Conservation (phyloP, 2,797 vertebrate genomes). For the Coregonus sp. region DNA sequence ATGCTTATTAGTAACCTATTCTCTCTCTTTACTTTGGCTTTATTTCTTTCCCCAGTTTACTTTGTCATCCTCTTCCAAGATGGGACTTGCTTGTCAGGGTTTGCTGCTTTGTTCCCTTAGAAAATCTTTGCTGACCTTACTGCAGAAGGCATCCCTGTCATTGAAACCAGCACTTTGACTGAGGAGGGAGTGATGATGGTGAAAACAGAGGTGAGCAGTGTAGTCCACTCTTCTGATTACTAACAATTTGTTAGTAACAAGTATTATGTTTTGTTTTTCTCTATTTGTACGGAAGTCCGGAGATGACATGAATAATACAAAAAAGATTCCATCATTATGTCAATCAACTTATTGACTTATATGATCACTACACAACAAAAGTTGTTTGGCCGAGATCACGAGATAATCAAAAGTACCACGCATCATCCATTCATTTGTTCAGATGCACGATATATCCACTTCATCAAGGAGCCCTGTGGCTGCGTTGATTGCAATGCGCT, state of each 20-base stretch:
- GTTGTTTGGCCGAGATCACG: too few relatives aligned
- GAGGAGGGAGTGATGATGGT: conserved; percentile 95
- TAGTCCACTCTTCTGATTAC: neutral
- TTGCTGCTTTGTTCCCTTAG: neutral
- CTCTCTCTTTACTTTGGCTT: neutral
- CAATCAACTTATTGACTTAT: too few relatives aligned
- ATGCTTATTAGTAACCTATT: neutral
- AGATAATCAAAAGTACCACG: too few relatives aligned
- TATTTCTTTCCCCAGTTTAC: neutral
- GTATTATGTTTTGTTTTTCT: neutral
- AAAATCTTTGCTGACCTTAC: conserved; percentile 87
- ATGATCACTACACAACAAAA: too few relatives aligned
- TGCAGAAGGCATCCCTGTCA: conserved; percentile 83
- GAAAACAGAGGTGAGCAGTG: conserved; percentile 85
- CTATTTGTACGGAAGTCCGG: too few relatives aligned
- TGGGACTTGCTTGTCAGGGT: neutral
- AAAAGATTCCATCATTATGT: too few relatives aligned
- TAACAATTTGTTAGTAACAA: neutral
- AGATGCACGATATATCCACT: too few relatives aligned
- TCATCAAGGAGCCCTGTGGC: too few relatives aligned
- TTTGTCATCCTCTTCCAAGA: neutral
- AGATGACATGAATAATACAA: too few relatives aligned
- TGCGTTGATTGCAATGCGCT: too few relatives aligned
- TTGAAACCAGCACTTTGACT: conserved; percentile 93
- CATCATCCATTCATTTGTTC: too few relatives aligned